These are phyloP conservation scores for Eupsittula cactorum DNA, from an alignment of 2,113 vertebrate species.

Conservation along the genomic window DNA sequence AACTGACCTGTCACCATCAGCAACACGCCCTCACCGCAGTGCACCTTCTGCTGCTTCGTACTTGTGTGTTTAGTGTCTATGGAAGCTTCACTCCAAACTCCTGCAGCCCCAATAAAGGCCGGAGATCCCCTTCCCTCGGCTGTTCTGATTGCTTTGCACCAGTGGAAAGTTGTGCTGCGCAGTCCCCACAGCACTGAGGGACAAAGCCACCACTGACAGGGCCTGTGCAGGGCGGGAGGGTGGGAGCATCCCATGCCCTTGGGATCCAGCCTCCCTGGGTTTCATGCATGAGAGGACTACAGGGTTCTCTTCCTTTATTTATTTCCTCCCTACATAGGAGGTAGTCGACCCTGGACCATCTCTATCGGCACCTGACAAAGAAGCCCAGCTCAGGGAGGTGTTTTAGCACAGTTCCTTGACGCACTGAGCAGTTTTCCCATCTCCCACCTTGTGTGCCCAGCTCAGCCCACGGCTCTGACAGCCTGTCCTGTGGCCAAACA, in stretches of 20 bases:
- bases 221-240: accelerated
- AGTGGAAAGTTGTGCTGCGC: not conserved
- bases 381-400: not conserved
- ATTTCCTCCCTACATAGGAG: not conserved
- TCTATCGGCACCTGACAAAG: not conserved
- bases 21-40: accelerated
- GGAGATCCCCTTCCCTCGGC: not conserved
- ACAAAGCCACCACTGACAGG: accelerated
- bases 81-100: not conserved
- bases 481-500: accelerated
- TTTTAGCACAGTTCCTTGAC: accelerated
- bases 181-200: accelerated
- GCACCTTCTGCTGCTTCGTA: not conserved
- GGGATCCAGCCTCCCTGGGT: not conserved
- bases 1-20: not conserved
- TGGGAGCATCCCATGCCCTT: accelerated
- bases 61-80: not conserved
- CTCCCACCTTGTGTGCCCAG: not conserved
- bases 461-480: accelerated
- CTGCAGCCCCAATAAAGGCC: not conserved
- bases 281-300: not conserved
- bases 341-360: accelerated
- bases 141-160: not conserved
- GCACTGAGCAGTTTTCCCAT: not conserved
- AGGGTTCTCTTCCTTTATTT: not conserved